Evolutionary conservation across 2,888 invertebrate genomes (phyloP), one percentile per base, ranked within the genome.

Genomic region (Polylopha cassiicola): DNA sequence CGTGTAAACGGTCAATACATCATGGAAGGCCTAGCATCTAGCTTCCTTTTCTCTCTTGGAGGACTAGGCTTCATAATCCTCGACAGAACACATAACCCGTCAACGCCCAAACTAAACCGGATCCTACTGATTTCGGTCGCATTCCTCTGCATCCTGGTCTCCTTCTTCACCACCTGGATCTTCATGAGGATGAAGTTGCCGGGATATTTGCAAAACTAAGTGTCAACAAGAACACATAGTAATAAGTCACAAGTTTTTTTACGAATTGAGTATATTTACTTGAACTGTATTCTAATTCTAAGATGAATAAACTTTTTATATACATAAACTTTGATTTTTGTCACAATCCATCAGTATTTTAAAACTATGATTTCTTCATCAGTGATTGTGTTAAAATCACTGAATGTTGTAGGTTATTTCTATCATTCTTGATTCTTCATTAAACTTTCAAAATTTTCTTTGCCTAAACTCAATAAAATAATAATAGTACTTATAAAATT

Each of bases 141-240:
- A 23, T 97, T 97, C 65, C 89, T 96, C 24, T 95, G 95, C 63
- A 94, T 99, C 45, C 78, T 97, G 16, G 92, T 99, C 3, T 97
- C 98, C 2, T 99, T 98, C 81, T 93, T 95, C 57, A 96, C 97
- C 24, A 97, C 97, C 47, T 95, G 97, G 92, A 92, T 98, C 46
- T 99, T 99, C 72, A 99, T 99, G 98, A 89, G 95, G 58, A 99
- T 99, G 95, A 99, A 99, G 82, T 75, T 99, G 53, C 99, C 99
- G 65, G 92, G 92, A 26, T 92, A 92, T 67, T 76, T 92, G 53
- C 91, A 92, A 55, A 88, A 88, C 52, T 89, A 82, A 79, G 46
- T 51, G 27, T 45, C 47, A 14, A 24, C n/a, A n/a, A n/a, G n/a
- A n/a, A 21, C 17, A 30, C 26, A 7, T 55, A 55, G 46, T 39